Percentiles rank a stretch among this genome's conserved stretches.
Conservation (phyloP, 2,888 invertebrate species). For the Arrhopalites spinosus region DNA sequence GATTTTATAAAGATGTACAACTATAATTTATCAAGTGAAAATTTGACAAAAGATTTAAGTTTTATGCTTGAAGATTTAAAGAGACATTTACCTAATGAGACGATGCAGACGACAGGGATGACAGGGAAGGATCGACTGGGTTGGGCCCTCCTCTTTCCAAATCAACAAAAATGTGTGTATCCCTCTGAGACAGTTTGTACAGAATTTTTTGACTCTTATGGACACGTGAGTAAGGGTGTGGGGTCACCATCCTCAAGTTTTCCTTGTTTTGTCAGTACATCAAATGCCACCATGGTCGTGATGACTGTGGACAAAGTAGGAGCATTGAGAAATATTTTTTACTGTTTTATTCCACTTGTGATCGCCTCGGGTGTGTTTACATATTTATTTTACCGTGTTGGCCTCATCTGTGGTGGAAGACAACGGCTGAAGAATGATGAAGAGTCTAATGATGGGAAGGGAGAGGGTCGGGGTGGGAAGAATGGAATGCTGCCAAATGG, state of each 20-base stretch:
- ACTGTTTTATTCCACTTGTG: constrained; percentile 54
- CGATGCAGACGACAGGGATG: background rate
- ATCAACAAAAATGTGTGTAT: constrained; percentile 55
- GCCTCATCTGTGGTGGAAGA: constrained; percentile 51
- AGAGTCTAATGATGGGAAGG: constrained; percentile 35
- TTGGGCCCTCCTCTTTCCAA: constrained; percentile 52
- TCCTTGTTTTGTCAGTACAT: constrained; percentile 51
- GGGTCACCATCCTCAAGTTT: constrained; percentile 41
- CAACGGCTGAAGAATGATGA: constrained; percentile 43
- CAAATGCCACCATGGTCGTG: constrained; percentile 51
- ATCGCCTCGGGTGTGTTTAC: constrained; percentile 55
- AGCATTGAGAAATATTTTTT: constrained; percentile 54
- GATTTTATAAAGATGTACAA: constrained; percentile 5
- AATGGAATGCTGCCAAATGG: constrained; percentile 43
- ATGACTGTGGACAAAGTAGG: constrained; percentile 53
- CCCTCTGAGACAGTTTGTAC: constrained; percentile 51
- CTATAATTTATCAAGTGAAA: background rate
- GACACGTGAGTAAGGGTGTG: constrained; percentile 36
- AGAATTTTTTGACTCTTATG: constrained; percentile 48
- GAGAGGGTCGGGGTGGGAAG: constrained; percentile 22
- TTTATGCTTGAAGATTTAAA: constrained; percentile 14
- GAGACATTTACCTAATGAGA: constrained; percentile 17
- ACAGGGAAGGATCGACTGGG: constrained; percentile 18
- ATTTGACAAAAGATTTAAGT: constrained; percentile 22
- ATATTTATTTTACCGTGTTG: constrained; percentile 55